These are phyloP conservation scores for Calidris pygmaea DNA, from an alignment of 2,113 vertebrate genomes.

Conservation along the genomic window DNA sequence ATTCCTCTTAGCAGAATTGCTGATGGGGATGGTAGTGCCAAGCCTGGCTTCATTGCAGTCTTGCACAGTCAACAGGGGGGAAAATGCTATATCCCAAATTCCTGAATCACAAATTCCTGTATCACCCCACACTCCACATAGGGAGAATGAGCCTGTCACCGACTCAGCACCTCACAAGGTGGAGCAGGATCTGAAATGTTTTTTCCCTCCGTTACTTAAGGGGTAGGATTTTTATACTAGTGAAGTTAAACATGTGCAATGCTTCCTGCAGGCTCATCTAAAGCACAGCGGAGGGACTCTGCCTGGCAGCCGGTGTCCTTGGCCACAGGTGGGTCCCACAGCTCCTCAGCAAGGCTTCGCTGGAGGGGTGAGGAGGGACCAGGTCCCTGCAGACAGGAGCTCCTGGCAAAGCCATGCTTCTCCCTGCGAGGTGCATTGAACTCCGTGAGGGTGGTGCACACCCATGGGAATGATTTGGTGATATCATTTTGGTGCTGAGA, in stretches of 20 bases:
- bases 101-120: slow-evolving; percentile 24
- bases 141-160: accelerated
- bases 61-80: slow-evolving; percentile 19
- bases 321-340: neutral
- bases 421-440: neutral
- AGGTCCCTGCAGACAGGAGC: neutral
- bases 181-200: neutral
- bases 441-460: neutral
- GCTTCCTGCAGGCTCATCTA: neutral
- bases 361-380: accelerated
- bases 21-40: slow-evolving; percentile 63
- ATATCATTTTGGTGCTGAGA: neutral
- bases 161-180: accelerated
- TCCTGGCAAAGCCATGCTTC: neutral
- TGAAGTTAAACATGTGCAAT: neutral
- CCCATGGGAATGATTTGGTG: neutral
- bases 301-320: neutral
- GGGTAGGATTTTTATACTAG: neutral
- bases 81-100: slow-evolving; percentile 45
- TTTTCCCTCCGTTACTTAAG: neutral
- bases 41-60: slow-evolving; percentile 38
- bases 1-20: slow-evolving; percentile 63
- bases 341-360: neutral
- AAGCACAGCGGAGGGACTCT: neutral
- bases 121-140: neutral